Evolutionary conservation across 2,113 vertebrate species (phyloP), one percentile per base, ranked within the genome.

Genomic region (Bambusicola thoracicus): DNA sequence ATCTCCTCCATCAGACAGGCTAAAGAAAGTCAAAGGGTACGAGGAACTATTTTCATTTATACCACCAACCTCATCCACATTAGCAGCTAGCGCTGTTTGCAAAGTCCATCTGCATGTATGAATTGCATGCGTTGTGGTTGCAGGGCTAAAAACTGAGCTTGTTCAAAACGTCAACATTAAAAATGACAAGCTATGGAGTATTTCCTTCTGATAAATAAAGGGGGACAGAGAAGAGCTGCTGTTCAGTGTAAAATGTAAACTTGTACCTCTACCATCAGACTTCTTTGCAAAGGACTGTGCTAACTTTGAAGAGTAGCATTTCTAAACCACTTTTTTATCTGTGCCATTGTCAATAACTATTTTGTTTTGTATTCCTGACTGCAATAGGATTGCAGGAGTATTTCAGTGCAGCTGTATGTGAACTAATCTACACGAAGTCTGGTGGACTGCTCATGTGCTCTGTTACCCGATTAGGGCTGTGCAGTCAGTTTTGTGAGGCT

Each of bases 11-110:
- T 78, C 85, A 93, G 90, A 83, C 82, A 79, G 91, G 85, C 90
- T 94, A 92, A 95, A 91, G 90, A 90, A 91, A 78, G 87, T 75
- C 73, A 76, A 95, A 89, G 77, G 82, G 53, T 94, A 53, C 48
- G 51, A 49, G 75, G 73, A 94, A 94, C 73, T 88, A 20, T 70
- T 90, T 86, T 92, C 49, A 88, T 92, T 94, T 78, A 34, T 70
- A 51, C 76, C 61, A 81, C 49, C 72, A 81, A 9, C 77, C 73
- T 90, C 68, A 85, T 80, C 53, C 80, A 61, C 43, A 16, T 68
- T 70, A 85, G 27, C 14, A 83, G 51, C 63, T 41, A 43, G 32
- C 41, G 32, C 34, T 70, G 61, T 65, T 84, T 46, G 89, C 38
- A 61, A 32, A 93, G 48, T 44, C 30, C n/a, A 61, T 69, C 32